A percentile compares a stretch with the other conserved stretches of the same genome.
Evolutionary conservation across 2,797 vertebrate genomes (phyloP).

Genomic region (Furcifer pardalis): DNA sequence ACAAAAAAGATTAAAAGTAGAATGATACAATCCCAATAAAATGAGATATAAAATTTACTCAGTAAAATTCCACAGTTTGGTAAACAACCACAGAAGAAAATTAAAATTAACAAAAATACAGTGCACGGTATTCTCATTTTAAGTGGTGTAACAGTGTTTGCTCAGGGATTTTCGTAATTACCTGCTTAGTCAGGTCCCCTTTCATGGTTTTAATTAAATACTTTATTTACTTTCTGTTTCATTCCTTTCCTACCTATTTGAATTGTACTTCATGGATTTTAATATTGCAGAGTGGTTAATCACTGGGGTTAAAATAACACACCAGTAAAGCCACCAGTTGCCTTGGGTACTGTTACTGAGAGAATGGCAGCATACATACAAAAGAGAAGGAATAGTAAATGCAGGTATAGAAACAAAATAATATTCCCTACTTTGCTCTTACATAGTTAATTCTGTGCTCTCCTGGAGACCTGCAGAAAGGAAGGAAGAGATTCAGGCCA

Average conservation of each 20-base stretch:
- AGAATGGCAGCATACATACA: too few species aligned
- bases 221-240: background rate
- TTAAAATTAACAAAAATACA: background rate
- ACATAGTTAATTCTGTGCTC: slow-evolving; percentile 77
- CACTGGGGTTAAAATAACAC: too few species aligned
- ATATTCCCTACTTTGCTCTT: slow-evolving; percentile 60
- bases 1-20: too few species aligned
- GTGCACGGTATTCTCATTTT: background rate
- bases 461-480: slow-evolving; percentile 71
- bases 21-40: too few species aligned
- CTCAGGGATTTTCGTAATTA: background rate
- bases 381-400: too few species aligned
- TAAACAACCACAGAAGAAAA: background rate
- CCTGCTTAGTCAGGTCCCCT: background rate
- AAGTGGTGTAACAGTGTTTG: background rate
- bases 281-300: too few species aligned
- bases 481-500: slow-evolving; percentile 5
- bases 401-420: too few species aligned
- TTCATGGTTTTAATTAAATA: background rate
- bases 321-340: too few species aligned
- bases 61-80: too few species aligned
- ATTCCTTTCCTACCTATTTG: background rate
- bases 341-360: too few species aligned
- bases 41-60: too few species aligned
- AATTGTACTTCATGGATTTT: background rate